phyloP scores from a whole-genome alignment of 2,888 invertebrate genomes.

The Nephrotoma flavescens region DNA sequence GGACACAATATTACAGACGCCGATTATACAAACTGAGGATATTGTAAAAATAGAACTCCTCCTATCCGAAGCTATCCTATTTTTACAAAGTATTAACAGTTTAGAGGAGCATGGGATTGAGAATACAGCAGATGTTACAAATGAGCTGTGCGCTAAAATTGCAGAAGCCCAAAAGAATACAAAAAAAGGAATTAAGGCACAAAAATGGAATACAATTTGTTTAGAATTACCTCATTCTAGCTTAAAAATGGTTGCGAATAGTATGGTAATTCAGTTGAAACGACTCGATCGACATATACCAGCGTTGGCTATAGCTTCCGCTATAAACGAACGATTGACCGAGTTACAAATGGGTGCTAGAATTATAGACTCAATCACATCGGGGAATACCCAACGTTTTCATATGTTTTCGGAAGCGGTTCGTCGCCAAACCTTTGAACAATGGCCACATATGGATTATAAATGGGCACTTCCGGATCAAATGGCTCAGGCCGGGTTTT shows the following conservation, averaged over 20 bases:
- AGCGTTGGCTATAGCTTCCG: constrained; percentile 76
- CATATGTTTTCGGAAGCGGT: constrained; percentile 88
- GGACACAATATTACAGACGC: constrained; percentile 77
- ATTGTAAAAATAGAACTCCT: constrained; percentile 70
- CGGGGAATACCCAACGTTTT: constrained; percentile 32
- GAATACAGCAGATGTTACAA: constrained; percentile 59
- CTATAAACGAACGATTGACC: constrained; percentile 72
- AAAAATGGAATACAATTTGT: constrained; percentile 87
- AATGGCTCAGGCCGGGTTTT: constrained; percentile 96
- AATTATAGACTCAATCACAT: constrained; percentile 27
- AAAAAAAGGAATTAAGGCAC: constrained; percentile 77
- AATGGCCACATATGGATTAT: constrained; percentile 96
- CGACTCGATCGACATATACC: constrained; percentile 70
- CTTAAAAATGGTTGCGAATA: constrained; percentile 63
- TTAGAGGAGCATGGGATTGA: constrained; percentile 62
- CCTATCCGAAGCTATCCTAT: constrained; percentile 72
- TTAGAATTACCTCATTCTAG: constrained; percentile 64
- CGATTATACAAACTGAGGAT: constrained; percentile 60
- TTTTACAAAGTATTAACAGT: constrained; percentile 65
- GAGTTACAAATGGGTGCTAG: constrained; percentile 46
- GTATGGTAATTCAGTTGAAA: constrained; percentile 68
- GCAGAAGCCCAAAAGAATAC: constrained; percentile 51
- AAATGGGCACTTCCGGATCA: constrained; percentile 93
- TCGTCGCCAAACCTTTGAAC: constrained; percentile 75
- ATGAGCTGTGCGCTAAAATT: constrained; percentile 63